phyloP scores from a whole-genome alignment of 2,797 vertebrate species.

The Apodemus agrarius region DNA sequence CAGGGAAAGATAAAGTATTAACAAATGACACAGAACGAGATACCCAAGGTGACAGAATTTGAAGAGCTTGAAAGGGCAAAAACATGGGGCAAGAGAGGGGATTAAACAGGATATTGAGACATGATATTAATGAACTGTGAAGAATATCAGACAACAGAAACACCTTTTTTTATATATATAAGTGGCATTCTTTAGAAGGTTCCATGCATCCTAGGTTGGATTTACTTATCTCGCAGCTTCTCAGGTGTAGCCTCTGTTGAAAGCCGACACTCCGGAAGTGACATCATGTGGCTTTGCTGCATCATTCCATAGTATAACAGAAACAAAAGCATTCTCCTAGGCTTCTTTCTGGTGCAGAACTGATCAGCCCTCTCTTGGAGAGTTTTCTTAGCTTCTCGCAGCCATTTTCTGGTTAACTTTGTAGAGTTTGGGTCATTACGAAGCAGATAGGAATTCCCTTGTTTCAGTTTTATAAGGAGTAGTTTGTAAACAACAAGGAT shows the following conservation, averaged over 20 bases:
- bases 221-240: not conserved
- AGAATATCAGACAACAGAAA: conserved; percentile 6
- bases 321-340: not conserved
- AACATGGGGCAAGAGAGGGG: not conserved
- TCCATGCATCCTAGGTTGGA: not conserved
- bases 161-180: not conserved
- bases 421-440: not conserved
- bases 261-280: not conserved
- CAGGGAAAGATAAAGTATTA: conserved; percentile 39
- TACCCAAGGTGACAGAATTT: not conserved
- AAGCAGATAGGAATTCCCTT: not conserved
- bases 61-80: not conserved
- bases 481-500: not conserved
- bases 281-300: not conserved
- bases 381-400: not conserved
- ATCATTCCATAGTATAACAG: not conserved
- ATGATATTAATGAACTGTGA: not conserved
- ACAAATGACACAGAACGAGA: not conserved
- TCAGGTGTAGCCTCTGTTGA: not conserved
- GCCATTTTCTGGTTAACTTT: not conserved
- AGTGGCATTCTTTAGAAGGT: not conserved
- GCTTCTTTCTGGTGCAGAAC: conserved; percentile 7
- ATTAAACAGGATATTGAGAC: not conserved
- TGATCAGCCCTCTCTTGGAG: not conserved
- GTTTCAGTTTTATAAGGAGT: not conserved